Evolutionary conservation across 2,113 vertebrate species (phyloP), one percentile per base, ranked within the genome.

Genomic region (Alces alces): DNA sequence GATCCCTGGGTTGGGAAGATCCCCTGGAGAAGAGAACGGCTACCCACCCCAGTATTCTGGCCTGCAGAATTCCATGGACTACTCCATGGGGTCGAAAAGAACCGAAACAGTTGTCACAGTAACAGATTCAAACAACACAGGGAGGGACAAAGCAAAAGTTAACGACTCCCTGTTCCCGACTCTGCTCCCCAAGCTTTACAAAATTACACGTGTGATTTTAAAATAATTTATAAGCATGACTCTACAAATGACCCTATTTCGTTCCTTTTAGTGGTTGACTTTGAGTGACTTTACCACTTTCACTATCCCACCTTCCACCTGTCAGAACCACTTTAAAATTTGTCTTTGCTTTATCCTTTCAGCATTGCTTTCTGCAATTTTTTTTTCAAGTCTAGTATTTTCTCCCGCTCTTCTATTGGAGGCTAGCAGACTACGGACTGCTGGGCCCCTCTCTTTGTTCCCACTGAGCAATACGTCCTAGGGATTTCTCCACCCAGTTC

Each of bases 351-450:
- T 55, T 66, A 45, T n/a, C 7, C 39, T 70, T 70, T 79, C 43
- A 21, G 15, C 47, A n/a, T 30, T 52, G 45, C n/a, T 73, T 73
- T 78, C 33, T 60, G 60, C 70, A 92, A 94, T 66, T 83, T 55
- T 84, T 84, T 83, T 55, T 15, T 0, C 28, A 36, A 12, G 25
- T 27, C 28, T 36, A 12, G 25, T 27, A 36, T 64, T 50, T 84
- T 83, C 28, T 39, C 45, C 30, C 79, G 11, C 7, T 84, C 58
- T 61, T 84, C 43, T 79, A 2, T 3, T 66, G 54, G 25, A 54
- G n/a, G 50, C 52, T 52, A 43, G 61, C 36, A 8, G 14, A 10
- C 27, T 2, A 5, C 0, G 2, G 1, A 8, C 23, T 4, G 4
- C 15, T 55, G n/a, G 57, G 70, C 2, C 17, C 15, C 33, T 58